Evolutionary conservation across 2,797 vertebrate genomes (phyloP).

Genomic region (Amblyopsis hoosieri): DNA sequence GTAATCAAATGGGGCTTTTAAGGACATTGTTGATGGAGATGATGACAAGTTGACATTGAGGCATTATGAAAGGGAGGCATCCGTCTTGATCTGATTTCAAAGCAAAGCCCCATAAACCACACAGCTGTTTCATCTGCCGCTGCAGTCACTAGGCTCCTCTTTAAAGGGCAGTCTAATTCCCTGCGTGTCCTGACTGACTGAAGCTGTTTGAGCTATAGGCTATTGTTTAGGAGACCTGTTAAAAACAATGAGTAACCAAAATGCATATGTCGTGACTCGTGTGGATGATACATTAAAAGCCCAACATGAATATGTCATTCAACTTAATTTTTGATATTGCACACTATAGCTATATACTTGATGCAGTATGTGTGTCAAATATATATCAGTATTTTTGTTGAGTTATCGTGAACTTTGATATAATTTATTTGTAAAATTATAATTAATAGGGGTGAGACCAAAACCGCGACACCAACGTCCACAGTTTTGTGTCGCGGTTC

Average conservation of each 20-base stretch:
- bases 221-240: no score
- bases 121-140: slow-evolving; percentile 82
- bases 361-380: no score
- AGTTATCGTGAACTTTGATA: background rate
- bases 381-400: no score
- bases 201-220: slow-evolving; percentile 24
- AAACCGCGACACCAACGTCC: no score
- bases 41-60: slow-evolving; percentile 1
- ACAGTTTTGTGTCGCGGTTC: no score
- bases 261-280: no score
- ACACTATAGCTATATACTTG: background rate
- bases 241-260: no score
- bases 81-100: slow-evolving; percentile 89
- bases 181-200: slow-evolving; percentile 44
- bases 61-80: slow-evolving; percentile 71
- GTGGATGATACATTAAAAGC: background rate
- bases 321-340: background rate
- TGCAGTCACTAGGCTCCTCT: slow-evolving; percentile 68
- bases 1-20: slow-evolving; percentile 88
- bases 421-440: background rate
- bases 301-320: background rate
- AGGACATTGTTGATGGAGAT: slow-evolving; percentile 82
- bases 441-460: background rate
- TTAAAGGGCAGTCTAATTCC: slow-evolving; percentile 66
- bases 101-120: slow-evolving; percentile 85